Conservation (phyloP, 2,797 vertebrate genomes). For the Carcharodon carcharias region DNA sequence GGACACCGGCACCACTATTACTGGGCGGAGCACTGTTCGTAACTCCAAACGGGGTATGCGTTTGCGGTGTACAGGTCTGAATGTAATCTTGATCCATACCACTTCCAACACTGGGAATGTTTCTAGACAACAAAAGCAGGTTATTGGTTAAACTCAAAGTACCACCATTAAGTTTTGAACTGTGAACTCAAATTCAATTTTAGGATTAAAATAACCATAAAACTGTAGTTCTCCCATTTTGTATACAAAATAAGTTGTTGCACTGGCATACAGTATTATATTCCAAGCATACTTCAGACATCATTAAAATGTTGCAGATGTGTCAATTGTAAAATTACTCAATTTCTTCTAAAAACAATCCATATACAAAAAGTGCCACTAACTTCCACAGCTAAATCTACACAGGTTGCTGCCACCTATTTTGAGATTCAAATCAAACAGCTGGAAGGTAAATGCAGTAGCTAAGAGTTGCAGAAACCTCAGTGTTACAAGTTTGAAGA, state of each 20-base stretch:
- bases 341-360: neutral
- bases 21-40: conserved; percentile 87
- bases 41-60: conserved; percentile 84
- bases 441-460: neutral
- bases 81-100: conserved; percentile 88
- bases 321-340: neutral
- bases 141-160: neutral
- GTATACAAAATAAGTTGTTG: neutral
- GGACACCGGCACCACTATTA: conserved; percentile 79
- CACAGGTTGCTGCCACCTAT: neutral
- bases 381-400: neutral
- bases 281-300: too few species aligned
- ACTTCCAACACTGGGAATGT: conserved; percentile 79
- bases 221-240: neutral
- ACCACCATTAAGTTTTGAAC: neutral
- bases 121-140: conserved; percentile 49
- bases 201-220: neutral
- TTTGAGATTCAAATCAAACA: neutral
- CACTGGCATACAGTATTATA: neutral
- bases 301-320: neutral
- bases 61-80: conserved; percentile 89
- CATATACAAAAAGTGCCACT: neutral
- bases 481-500: neutral
- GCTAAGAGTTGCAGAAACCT: neutral
- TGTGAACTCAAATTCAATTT: neutral